Evolutionary conservation across 1,140 invertebrate species (phyloP).

Genomic region (Acyrthosiphon pisum): DNA sequence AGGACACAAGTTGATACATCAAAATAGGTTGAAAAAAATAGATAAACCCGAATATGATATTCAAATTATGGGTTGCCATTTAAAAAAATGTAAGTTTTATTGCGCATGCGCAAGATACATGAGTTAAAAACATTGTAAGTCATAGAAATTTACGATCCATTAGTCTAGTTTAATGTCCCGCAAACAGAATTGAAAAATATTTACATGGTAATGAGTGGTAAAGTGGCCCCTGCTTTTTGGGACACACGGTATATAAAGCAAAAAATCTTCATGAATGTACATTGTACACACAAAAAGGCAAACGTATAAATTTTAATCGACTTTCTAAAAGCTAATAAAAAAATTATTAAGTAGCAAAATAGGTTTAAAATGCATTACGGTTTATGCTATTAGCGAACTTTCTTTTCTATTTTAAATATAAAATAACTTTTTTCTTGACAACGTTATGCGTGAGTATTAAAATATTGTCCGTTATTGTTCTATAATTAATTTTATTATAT

Average conservation of each 20-base stretch:
- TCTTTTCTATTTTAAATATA: neutral
- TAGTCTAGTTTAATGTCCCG: no score
- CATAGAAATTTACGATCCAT: no score
- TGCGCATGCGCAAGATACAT: no score
- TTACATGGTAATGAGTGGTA: no score
- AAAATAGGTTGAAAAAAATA: no score
- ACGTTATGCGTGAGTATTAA: neutral
- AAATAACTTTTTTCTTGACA: neutral
- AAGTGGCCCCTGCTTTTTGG: no score
- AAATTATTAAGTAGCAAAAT: conserved; percentile 36
- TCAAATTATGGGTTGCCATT: no score
- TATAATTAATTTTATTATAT: neutral
- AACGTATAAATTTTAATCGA: conserved; percentile 42
- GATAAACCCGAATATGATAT: no score
- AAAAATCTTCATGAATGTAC: conserved; percentile 15
- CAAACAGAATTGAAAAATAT: no score
- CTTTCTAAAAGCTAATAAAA: conserved; percentile 30
- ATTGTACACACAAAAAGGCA: conserved; percentile 32
- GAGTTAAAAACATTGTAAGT: no score
- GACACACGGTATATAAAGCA: neutral
- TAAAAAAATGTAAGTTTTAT: no score
- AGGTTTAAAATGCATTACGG: conserved; percentile 26
- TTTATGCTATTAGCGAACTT: neutral
- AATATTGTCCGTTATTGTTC: neutral
- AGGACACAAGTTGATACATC: no score